Evolutionary conservation across 1,140 invertebrate genomes (phyloP).

Genomic region (Drosophila tsacasi): DNA sequence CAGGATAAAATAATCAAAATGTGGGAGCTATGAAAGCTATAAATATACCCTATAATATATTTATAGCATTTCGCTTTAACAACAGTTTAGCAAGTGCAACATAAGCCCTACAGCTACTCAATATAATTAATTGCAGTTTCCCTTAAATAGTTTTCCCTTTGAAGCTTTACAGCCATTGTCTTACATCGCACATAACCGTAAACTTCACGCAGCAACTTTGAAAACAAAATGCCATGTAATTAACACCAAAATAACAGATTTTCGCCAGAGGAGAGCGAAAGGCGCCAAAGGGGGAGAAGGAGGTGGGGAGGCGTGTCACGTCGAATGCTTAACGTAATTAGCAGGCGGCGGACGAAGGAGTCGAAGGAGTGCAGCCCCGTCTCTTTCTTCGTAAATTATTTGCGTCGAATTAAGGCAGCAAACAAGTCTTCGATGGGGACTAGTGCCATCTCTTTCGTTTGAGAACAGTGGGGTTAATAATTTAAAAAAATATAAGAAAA

Average conservation of each 20-base stretch:
- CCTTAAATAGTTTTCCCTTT: slow-evolving; percentile 6
- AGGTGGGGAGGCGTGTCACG: slow-evolving; percentile 62
- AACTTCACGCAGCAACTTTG: slow-evolving; percentile 49
- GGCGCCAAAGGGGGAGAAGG: not conserved
- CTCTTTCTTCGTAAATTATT: slow-evolving; percentile 63
- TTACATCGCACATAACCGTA: slow-evolving; percentile 44
- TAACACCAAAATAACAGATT: slow-evolving; percentile 73
- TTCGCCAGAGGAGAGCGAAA: slow-evolving; percentile 29
- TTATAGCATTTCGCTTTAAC: not conserved
- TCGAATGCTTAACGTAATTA: slow-evolving; percentile 81
- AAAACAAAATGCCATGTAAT: slow-evolving; percentile 65
- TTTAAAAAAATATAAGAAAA: not conserved
- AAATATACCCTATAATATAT: not conserved
- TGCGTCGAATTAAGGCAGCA: slow-evolving; percentile 76
- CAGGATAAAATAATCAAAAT: slow-evolving; percentile 6
- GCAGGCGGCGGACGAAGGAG: slow-evolving; percentile 41
- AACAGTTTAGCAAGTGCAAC: not conserved
- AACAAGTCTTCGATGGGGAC: slow-evolving; percentile 57
- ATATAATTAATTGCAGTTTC: slow-evolving; percentile 5
- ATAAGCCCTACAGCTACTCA: not conserved
- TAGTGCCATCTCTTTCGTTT: slow-evolving; percentile 11
- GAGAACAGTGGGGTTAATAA: slow-evolving; percentile 20
- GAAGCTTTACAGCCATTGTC: slow-evolving; percentile 36
- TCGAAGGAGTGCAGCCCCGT: slow-evolving; percentile 17
- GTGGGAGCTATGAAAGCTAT: not conserved